Base-by-base conservation (phyloP, 2,888 invertebrate species). In the Eueremaeus valkanovi region DNA sequence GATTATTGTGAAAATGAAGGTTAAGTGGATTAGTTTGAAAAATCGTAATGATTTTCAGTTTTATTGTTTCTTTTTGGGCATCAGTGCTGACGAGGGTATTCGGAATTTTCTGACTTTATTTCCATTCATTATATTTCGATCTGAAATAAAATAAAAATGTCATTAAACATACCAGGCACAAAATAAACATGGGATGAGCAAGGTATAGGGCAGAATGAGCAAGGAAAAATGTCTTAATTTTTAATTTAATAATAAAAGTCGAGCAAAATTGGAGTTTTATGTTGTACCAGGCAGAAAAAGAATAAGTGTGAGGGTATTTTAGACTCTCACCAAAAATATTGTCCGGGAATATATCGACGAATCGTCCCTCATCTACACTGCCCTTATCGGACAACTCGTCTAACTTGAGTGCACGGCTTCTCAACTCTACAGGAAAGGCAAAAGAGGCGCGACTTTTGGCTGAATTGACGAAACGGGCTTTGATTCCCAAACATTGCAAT, bases 371-470 rank as follows among this genome's bases (percentile, higher is more conserved):
- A 18, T 40, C 66, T 66, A n/a, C 21, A 11, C 36, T 21, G n/a
- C 9, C 36, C 36, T 66, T 66, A n/a, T 18, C n/a, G 2, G 11
- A 66, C 66, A 66, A n/a, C 1, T 66, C 66, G 3, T 66, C 66
- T n/a, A 36, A 5, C 11, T 66, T 66, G 13, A 36, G n/a, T 5
- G 66, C 16, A 18, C 40, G 27, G 11, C 29, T n/a, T 29, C 21
- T 33, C 9, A 66, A 21, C 21, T 66, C 66, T 21, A 66, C 3
- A 21, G 66, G 66, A 40, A 66, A 66, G 33, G 66, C 66, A 66
- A 66, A 66, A 21, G 66, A 66, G 8, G 66, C 66, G 3, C 66
- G 66, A 66, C 36, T 66, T 66, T 66, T 66, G 66, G 66, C 66
- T 1, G 40, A 18, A 31, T 66, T 66, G 40, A 36, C 36, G 18